phyloP scores from a whole-genome alignment of 1,140 invertebrate genomes.

The Arion vulgaris region DNA sequence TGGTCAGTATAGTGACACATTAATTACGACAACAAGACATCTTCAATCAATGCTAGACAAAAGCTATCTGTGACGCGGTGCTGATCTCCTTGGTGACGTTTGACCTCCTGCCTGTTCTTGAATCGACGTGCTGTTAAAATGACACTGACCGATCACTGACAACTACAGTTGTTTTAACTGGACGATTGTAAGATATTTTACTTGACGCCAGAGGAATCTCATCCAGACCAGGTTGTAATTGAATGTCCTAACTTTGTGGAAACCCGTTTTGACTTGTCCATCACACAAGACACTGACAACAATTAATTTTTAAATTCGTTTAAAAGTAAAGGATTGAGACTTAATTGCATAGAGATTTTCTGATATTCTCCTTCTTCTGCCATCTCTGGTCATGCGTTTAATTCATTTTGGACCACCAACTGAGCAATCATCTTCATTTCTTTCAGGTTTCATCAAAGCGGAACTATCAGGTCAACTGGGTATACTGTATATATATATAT shows the following conservation, averaged over 20 bases:
- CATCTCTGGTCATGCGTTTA: too few relatives aligned
- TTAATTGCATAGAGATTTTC: too few relatives aligned
- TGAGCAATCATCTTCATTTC: too few relatives aligned
- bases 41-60: background rate
- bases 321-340: too few relatives aligned
- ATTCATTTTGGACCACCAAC: too few relatives aligned
- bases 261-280: too few relatives aligned
- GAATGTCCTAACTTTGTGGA: background rate
- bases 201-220: background rate
- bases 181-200: background rate
- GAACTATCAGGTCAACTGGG: too few relatives aligned
- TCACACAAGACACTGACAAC: too few relatives aligned
- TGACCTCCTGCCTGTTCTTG: background rate
- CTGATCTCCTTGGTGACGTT: background rate
- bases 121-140: background rate
- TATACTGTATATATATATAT: too few relatives aligned
- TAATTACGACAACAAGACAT: background rate
- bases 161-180: background rate
- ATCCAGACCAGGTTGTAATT: background rate
- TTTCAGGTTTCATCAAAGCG: too few relatives aligned
- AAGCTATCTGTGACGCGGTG: background rate
- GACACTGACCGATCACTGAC: constrained; percentile 11
- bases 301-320: too few relatives aligned
- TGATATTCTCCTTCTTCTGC: too few relatives aligned
- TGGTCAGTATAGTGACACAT: background rate